A percentile compares a stretch with the other conserved stretches of the same genome.
These are phyloP conservation scores for Andricus curvator DNA, from an alignment of 2,888 invertebrate genomes.

Conservation along the genomic window DNA sequence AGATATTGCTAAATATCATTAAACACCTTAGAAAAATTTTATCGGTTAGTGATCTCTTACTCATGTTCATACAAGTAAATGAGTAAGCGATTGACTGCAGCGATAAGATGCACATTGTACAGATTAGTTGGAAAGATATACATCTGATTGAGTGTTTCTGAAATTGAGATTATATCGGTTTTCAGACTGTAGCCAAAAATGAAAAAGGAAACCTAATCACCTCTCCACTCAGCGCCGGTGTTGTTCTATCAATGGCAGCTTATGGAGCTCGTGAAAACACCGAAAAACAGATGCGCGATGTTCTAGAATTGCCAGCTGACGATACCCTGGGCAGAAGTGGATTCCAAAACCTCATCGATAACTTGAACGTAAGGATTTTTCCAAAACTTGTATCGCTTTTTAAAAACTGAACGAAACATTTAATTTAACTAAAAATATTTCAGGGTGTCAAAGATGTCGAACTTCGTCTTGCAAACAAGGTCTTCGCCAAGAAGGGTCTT, in stretches of 20 bases:
- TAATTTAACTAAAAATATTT: conserved; percentile 29
- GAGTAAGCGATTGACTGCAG: not conserved
- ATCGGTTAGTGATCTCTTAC: not conserved
- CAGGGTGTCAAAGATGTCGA: conserved; percentile 80
- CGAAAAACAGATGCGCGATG: conserved; percentile 59
- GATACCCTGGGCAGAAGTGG: conserved; percentile 55
- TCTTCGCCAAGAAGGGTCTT: conserved; percentile 82
- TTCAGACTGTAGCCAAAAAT: conserved; percentile 56
- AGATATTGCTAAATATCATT: not conserved
- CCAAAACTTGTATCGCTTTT: not conserved
- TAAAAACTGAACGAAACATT: not conserved
- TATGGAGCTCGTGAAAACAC: conserved; percentile 67
- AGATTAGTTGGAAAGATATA: too few relatives aligned
- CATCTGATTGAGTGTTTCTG: not conserved
- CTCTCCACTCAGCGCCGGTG: conserved; percentile 72
- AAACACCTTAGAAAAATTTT: too few relatives aligned
- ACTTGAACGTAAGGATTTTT: conserved; percentile 59
- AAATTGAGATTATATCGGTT: conserved; percentile 9
- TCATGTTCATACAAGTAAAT: not conserved
- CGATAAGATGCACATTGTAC: not conserved
- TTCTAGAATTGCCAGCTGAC: conserved; percentile 59
- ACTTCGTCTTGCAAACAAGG: conserved; percentile 85
- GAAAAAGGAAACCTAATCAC: conserved; percentile 63
- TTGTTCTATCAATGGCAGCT: conserved; percentile 71
- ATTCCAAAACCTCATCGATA: conserved; percentile 61